Conservation (phyloP, 2,797 vertebrate species). For the Sarcophilus harrisii region DNA sequence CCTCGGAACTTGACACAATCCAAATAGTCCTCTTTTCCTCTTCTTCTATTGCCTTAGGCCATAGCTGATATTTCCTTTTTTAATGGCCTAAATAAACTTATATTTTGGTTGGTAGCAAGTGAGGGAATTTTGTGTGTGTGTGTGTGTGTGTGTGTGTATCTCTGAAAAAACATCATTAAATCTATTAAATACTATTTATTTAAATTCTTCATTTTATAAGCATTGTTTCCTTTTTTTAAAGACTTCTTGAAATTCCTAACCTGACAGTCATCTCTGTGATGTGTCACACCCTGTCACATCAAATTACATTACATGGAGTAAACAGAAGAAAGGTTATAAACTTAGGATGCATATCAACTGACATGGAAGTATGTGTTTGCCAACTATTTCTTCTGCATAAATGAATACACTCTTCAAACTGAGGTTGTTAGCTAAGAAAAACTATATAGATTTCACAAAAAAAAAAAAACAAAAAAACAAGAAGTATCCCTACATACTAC, state of each 20-base stretch:
- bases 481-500: constrained; percentile 33
- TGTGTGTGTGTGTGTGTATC: background rate
- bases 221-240: constrained; percentile 58
- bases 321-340: constrained; percentile 83
- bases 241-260: constrained; percentile 67
- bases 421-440: constrained; percentile 62
- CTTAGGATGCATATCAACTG: constrained; percentile 80
- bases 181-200: constrained; percentile 41
- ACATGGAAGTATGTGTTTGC: constrained; percentile 82
- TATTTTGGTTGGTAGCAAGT: constrained; percentile 30
- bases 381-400: constrained; percentile 60
- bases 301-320: constrained; percentile 77
- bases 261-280: constrained; percentile 76
- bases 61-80: background rate
- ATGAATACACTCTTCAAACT: constrained; percentile 65
- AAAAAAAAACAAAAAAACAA: constrained; percentile 75
- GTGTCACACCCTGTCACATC: constrained; percentile 83
- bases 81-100: constrained; percentile 3
- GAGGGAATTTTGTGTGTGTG: background rate
- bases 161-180: background rate
- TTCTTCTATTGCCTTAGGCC: background rate
- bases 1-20: constrained; percentile 16
- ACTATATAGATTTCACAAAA: constrained; percentile 50
- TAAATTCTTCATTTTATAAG: constrained; percentile 54
- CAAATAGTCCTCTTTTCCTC: constrained; percentile 27